Evolutionary conservation across 2,113 vertebrate species (phyloP), one percentile per base, ranked within the genome.

Genomic region (Gnathonemus echidnorhynchus): DNA sequence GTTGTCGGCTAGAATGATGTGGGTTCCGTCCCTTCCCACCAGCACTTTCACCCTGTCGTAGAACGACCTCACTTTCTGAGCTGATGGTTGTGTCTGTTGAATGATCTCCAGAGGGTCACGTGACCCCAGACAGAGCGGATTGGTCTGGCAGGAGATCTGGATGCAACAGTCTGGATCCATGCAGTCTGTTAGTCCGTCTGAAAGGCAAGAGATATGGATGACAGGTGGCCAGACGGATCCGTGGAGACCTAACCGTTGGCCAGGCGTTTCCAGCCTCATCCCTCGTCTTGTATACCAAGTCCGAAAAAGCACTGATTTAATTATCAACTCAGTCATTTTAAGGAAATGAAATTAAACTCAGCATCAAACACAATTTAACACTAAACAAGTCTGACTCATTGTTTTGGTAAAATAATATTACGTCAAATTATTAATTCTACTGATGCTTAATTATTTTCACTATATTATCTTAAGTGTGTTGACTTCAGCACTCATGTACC

Each of bases 91-190:
- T 94, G 95, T 96, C 93, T 98, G 97, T 88, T 97, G 97, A 90
- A 98, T 97, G 94, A 98, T 96, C 93, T 97, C 96, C 39, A 97
- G 92, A 2, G 97, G 97, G 92, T 98, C 97, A 88, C 97, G 97
- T 2, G 97, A 97, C 19, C 97, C 97, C 27, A 96, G 95, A 91
- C 97, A 98, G 91, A 98, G 95, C 7, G 97, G 95, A 94, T 97
- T 97, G 50, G 95, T 96, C 91, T 97, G 95, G 91, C 97, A 98
- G 9, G 95, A 94, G 8, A 95, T 94, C 92, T 98, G 97, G 66
- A 97, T 94, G 94, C 97, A 98, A 95, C 97, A 98, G 94, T 98
- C 97, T 0, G 97, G 97, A 93, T 98, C 97, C 92, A 98, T 94
- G 93, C 97, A 98, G 92, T 98, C 97, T 83, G 97, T 95, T 88